phyloP scores from a whole-genome alignment of 2,113 vertebrate species.

The Xerus inauris region DNA sequence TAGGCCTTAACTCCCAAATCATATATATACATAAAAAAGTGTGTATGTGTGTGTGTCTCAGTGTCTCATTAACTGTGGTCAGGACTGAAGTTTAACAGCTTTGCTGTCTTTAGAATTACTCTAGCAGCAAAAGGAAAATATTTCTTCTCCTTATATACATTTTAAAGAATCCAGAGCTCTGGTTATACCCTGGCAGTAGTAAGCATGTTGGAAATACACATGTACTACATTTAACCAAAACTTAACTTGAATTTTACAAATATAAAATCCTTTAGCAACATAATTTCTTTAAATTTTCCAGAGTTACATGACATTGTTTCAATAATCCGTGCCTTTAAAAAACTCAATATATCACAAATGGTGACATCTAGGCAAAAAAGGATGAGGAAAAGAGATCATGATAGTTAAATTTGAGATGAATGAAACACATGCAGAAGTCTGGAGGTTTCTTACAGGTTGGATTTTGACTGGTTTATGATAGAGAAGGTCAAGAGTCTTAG shows the following conservation, averaged over 20 bases:
- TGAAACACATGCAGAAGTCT: background rate
- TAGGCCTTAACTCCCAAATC: slow-evolving; percentile 45
- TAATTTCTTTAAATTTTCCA: slow-evolving; percentile 46
- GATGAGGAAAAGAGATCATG: background rate
- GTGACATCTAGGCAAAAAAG: background rate
- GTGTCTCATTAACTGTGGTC: background rate
- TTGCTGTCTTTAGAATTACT: slow-evolving; percentile 9
- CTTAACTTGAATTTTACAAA: background rate
- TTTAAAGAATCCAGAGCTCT: background rate
- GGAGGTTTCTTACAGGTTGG: background rate
- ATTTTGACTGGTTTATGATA: slow-evolving; percentile 33
- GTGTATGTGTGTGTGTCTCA: background rate
- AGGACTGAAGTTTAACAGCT: slow-evolving; percentile 27
- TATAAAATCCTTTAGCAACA: slow-evolving; percentile 27
- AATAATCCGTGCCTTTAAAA: slow-evolving; percentile 41
- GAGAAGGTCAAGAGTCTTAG: background rate
- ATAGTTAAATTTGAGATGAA: slow-evolving; percentile 34
- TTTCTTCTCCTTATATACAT: background rate
- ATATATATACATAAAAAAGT: background rate
- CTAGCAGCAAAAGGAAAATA: slow-evolving; percentile 3
- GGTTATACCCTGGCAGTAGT: background rate
- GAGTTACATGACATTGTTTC: background rate
- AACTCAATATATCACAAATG: background rate
- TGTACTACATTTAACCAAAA: slow-evolving; percentile 26
- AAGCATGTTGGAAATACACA: slow-evolving; percentile 39